These are phyloP conservation scores for Drosophila kuntzei DNA, from an alignment of 2,888 invertebrate species.

Conservation along the genomic window DNA sequence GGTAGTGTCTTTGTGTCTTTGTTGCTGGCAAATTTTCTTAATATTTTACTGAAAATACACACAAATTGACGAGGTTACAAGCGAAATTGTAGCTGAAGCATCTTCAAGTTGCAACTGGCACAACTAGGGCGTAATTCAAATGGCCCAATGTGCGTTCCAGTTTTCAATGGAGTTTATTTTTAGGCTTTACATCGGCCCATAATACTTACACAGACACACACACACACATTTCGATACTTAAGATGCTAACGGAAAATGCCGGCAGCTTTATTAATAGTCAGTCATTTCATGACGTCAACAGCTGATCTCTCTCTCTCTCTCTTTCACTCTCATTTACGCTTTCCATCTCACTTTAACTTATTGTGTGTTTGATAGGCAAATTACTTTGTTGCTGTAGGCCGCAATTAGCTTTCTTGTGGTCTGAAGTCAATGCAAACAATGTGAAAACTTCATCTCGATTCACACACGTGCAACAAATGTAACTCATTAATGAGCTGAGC, in stretches of 20 bases:
- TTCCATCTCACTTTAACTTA: neutral
- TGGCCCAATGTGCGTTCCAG: constrained; percentile 65
- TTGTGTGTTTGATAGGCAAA: constrained; percentile 33
- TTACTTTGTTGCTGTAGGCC: constrained; percentile 31
- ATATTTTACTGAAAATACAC: neutral
- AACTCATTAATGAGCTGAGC: constrained; percentile 73
- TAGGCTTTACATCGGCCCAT: constrained; percentile 53
- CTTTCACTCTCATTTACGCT: neutral
- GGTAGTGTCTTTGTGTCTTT: constrained; percentile 29
- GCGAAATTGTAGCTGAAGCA: constrained; percentile 22
- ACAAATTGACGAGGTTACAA: constrained; percentile 3
- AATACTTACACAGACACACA: constrained; percentile 26
- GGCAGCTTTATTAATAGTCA: constrained; percentile 71
- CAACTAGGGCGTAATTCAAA: constrained; percentile 53
- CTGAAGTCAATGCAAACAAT: constrained; percentile 53
- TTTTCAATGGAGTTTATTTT: constrained; percentile 80
- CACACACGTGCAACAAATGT: constrained; percentile 55
- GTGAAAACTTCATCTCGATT: constrained; percentile 67
- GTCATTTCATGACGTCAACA: constrained; percentile 72
- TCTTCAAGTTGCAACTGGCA: constrained; percentile 18
- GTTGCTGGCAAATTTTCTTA: neutral
- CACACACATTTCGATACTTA: constrained; percentile 41
- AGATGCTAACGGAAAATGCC: constrained; percentile 64
- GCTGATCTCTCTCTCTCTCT: constrained; percentile 3
- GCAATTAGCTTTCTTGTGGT: constrained; percentile 60